Percentiles rank a stretch among this genome's conserved stretches.
Conservation (phyloP, 2,797 vertebrate species). For the Pantherophis vulpinus region DNA sequence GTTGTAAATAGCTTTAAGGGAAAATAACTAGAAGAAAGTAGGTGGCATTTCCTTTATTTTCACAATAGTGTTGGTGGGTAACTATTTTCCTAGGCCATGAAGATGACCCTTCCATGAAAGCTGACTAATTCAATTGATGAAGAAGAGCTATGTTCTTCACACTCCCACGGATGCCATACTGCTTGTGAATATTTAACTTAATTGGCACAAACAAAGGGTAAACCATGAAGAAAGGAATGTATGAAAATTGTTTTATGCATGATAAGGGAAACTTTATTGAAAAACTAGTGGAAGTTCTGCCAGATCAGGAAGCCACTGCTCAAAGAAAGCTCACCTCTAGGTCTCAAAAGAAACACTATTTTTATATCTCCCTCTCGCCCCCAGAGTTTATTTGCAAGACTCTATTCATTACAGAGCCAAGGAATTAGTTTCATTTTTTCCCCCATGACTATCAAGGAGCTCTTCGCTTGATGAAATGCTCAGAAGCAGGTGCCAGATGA, state of each 20-base stretch:
- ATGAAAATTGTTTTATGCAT: constrained; percentile 48
- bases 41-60: constrained; percentile 5
- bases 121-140: constrained; percentile 52
- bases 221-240: constrained; percentile 33
- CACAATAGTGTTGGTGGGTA: constrained; percentile 1
- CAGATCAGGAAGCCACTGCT: constrained; percentile 3
- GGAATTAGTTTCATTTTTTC: background rate
- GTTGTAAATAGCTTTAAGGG: background rate
- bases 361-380: background rate
- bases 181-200: constrained; percentile 53
- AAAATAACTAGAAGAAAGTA: constrained; percentile 15
- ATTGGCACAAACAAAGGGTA: constrained; percentile 53
- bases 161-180: constrained; percentile 28
- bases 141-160: constrained; percentile 19
- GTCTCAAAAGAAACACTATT: background rate
- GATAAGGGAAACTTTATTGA: constrained; percentile 18
- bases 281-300: constrained; percentile 14
- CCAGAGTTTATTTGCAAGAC: background rate
- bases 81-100: constrained; percentile 27
- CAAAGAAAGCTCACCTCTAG: background rate
- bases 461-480: background rate
- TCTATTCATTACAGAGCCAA: background rate
- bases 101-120: constrained; percentile 46
- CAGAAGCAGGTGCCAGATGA: background rate
- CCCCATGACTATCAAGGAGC: background rate